These are phyloP conservation scores for Glossosoma conforme DNA, from an alignment of 1,140 invertebrate species.

Conservation along the genomic window DNA sequence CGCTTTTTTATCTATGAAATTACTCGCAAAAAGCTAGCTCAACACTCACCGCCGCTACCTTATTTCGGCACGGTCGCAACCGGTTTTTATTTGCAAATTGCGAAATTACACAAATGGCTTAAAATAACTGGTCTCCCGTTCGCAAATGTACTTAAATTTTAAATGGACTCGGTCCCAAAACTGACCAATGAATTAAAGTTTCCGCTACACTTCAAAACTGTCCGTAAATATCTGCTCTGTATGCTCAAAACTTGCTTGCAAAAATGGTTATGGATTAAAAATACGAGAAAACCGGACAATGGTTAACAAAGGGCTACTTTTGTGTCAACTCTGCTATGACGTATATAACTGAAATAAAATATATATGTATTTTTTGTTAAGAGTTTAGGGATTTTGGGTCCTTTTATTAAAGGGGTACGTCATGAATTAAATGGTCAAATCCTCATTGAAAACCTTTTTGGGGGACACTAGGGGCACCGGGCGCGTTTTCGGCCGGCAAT, in stretches of 20 bases:
- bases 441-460: too few relatives aligned
- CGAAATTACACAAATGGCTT: neutral
- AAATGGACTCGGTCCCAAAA: neutral
- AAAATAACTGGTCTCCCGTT: neutral
- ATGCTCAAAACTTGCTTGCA: neutral
- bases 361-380: too few relatives aligned
- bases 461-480: neutral
- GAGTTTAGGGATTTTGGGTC: too few relatives aligned
- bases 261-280: neutral
- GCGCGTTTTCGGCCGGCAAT: slow-evolving; percentile 15
- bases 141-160: neutral
- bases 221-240: slow-evolving; percentile 2
- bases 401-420: too few relatives aligned
- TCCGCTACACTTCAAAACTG: slow-evolving; percentile 7
- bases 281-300: slow-evolving; percentile 1
- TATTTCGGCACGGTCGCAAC: neutral
- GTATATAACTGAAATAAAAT: too few relatives aligned
- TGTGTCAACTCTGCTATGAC: slow-evolving; percentile 12
- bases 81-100: too few relatives aligned
- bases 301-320: too few relatives aligned
- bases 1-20: too few relatives aligned
- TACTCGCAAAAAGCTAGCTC: too few relatives aligned
- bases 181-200: slow-evolving; percentile 5
- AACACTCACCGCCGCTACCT: neutral
- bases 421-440: too few relatives aligned